Conservation (phyloP, 2,888 invertebrate genomes). For the Drepana falcataria region DNA sequence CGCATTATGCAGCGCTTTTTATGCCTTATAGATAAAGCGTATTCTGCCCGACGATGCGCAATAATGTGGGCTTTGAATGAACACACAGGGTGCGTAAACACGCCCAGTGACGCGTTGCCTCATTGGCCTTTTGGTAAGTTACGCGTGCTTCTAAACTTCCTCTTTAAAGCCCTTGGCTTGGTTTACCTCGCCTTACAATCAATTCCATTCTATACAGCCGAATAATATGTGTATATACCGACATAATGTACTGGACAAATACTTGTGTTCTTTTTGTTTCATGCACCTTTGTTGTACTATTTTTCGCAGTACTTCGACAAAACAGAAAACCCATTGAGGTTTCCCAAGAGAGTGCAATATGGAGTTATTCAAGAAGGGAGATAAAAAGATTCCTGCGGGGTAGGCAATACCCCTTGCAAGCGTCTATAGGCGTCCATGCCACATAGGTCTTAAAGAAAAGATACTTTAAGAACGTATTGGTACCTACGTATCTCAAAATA, state of each 20-base stretch:
- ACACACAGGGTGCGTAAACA: conserved; percentile 50
- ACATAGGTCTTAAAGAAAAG: no score
- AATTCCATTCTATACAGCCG: neutral
- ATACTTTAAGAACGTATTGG: no score
- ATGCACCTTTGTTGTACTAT: no score
- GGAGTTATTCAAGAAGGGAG: no score
- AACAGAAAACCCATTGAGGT: no score
- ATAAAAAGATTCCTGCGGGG: no score
- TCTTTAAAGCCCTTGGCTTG: neutral
- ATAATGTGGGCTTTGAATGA: conserved; percentile 57
- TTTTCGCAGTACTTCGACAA: no score
- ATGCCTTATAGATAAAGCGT: conserved; percentile 37
- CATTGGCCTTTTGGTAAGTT: conserved; percentile 26
- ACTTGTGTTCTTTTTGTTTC: no score
- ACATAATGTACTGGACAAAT: neutral
- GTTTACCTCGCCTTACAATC: neutral
- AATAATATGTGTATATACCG: neutral
- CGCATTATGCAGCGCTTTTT: conserved; percentile 67
- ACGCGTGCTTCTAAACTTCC: conserved; percentile 31
- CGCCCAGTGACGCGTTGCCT: conserved; percentile 40
- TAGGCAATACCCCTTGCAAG: no score
- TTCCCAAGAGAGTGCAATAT: no score
- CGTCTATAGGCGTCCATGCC: no score
- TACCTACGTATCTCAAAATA: no score
- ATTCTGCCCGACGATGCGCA: conserved; percentile 52